A percentile compares a stretch with the other conserved stretches of the same genome.
Conservation (phyloP, 2,888 invertebrate genomes). For the Zeuzera pyrina region DNA sequence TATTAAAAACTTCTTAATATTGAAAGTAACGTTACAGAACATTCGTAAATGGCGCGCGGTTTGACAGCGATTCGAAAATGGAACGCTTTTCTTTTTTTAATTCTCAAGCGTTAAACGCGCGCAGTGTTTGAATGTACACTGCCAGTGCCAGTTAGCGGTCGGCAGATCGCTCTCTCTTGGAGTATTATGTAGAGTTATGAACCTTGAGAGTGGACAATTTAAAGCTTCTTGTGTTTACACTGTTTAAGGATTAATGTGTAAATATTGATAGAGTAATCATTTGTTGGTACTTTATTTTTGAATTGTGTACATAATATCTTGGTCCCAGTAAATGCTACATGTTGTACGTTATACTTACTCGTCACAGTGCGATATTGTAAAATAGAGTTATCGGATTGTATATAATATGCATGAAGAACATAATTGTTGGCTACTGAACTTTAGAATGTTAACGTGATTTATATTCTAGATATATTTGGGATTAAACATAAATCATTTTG, state of each 20-base stretch:
- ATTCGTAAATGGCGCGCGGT: conserved; percentile 31
- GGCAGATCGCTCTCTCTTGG: conserved; percentile 53
- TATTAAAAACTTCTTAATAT: not conserved
- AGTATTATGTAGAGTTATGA: conserved; percentile 23
- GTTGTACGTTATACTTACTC: too few species aligned
- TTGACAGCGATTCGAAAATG: conserved; percentile 28
- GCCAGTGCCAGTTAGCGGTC: conserved; percentile 34
- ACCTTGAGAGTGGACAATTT: conserved; percentile 33
- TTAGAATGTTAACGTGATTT: too few species aligned
- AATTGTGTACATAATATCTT: too few species aligned
- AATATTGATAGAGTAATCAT: conserved; percentile 9
- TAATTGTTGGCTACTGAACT: too few species aligned
- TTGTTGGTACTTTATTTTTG: not conserved
- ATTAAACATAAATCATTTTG: too few species aligned
- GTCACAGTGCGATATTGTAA: too few species aligned
- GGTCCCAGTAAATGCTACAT: too few species aligned
- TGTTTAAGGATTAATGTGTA: conserved; percentile 8
- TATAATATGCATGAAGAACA: too few species aligned
- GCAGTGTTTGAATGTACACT: conserved; percentile 38
- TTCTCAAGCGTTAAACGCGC: conserved; percentile 26
- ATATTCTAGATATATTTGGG: too few species aligned
- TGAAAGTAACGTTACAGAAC: conserved; percentile 6
- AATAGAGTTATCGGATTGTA: too few species aligned
- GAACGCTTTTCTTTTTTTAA: conserved; percentile 25
- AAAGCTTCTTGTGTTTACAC: conserved; percentile 10